Evolutionary conservation across 2,113 vertebrate genomes (phyloP).

Genomic region (Eulemur macaco): DNA sequence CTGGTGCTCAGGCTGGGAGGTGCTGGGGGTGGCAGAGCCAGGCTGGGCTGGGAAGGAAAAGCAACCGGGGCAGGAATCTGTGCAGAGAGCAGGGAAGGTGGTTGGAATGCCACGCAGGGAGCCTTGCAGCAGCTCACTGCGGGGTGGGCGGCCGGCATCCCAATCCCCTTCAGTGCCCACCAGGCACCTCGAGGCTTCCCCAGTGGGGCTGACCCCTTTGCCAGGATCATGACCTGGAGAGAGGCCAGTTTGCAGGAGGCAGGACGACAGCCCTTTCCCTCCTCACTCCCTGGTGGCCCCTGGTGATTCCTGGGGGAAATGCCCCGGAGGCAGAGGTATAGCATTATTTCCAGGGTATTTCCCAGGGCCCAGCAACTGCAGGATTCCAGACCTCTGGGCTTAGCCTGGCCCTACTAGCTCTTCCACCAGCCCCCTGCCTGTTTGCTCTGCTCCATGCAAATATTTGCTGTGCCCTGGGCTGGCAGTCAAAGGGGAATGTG

Average conservation of each 20-base stretch:
- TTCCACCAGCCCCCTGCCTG: not conserved
- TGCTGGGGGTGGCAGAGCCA: not conserved
- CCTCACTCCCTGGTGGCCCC: not conserved
- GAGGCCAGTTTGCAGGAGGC: not conserved
- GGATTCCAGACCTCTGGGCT: not conserved
- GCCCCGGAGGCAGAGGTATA: not conserved
- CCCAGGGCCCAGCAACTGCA: not conserved
- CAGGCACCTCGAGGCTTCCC: not conserved
- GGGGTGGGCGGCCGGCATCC: not conserved
- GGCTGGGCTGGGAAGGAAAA: not conserved
- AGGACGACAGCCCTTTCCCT: not conserved
- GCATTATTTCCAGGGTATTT: not conserved
- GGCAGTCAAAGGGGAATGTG: not conserved
- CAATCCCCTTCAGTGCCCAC: not conserved
- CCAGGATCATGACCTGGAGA: not conserved
- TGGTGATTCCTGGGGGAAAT: not conserved
- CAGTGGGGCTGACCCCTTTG: too few relatives aligned
- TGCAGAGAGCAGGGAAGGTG: not conserved
- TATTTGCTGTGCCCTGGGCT: not conserved
- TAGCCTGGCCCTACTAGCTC: not conserved
- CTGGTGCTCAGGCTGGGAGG: not conserved
- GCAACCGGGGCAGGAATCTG: not conserved
- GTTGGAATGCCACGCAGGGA: rapidly evolving
- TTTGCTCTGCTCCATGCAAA: not conserved
- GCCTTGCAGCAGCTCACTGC: not conserved